Base-by-base conservation (phyloP, 2,888 invertebrate genomes). In the Temnothorax ravouxi region DNA sequence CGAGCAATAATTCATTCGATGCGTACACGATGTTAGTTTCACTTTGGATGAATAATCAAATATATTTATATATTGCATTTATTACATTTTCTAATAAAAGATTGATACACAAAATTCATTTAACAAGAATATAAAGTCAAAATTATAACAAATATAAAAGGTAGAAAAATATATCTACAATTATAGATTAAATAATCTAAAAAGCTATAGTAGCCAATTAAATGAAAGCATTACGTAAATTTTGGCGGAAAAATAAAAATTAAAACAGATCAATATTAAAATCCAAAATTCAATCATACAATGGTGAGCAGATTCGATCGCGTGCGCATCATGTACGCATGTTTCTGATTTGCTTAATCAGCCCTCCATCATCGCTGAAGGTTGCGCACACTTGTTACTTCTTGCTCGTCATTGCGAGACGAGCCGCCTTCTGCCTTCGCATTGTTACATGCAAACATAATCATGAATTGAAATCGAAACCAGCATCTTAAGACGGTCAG, bases 301-400 rank as follows among this genome's bases (percentile, higher is more conserved):
- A 71, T 64, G 5, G 25, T 61, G 61, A 72, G 47, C 29, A 64
- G 34, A 76, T 71, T 67, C 72, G 44, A 61, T 44, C 64, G 29
- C 44, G 64, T 87, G 82, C 85, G 86, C 84, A 87, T 88, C 72
- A 67, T 47, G 47, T 72, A 34, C 54, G 71, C 25, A 83, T 83
- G 81, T 84, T 77, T 75, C 61, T 80, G 50, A 87, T 87, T 84
- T 76, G 74, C 62, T 83, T 83, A 64, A 83, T 82, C 85, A 61
- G 21, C 44, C 56, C 77, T 69, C 67, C 47, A 85, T 86, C 82
- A 86, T 85, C 71, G 62, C 47, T 76, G 85, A 87, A 85, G 86
- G 86, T 86, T 88, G 76, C 86, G 64, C 76, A 79, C 67, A 72
- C 79, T 84, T 69, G 71, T 54, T 80, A 62, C 56, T 64, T 80